These are phyloP conservation scores for Tenthredo mesomela DNA, from an alignment of 2,888 invertebrate species.

Conservation along the genomic window DNA sequence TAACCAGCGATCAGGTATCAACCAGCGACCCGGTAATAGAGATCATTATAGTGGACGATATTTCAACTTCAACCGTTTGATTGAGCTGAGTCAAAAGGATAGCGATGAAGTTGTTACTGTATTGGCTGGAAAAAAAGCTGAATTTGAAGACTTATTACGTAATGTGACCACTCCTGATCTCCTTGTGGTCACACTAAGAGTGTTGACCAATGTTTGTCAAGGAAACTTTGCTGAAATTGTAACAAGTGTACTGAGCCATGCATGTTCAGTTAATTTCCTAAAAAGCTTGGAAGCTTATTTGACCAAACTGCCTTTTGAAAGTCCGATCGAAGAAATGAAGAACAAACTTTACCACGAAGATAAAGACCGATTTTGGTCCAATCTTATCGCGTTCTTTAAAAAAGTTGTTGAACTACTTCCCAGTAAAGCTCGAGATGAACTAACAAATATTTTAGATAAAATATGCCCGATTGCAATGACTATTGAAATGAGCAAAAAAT, in stretches of 20 bases:
- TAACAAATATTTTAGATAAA: conserved; percentile 66
- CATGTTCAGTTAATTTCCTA: conserved; percentile 58
- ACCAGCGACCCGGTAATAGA: neutral
- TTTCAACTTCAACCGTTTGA: conserved; percentile 27
- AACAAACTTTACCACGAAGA: conserved; percentile 63
- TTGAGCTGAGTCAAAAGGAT: conserved; percentile 16
- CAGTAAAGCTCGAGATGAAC: conserved; percentile 68
- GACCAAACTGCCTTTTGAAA: conserved; percentile 58
- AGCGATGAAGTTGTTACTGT: conserved; percentile 9
- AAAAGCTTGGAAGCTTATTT: conserved; percentile 62
- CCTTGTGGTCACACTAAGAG: conserved; percentile 31
- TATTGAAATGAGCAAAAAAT: conserved; percentile 58
- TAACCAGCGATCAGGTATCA: neutral
- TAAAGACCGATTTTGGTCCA: conserved; percentile 63
- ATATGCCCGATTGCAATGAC: conserved; percentile 61
- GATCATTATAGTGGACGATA: conserved; percentile 4
- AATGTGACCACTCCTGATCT: conserved; percentile 15
- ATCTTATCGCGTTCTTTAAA: conserved; percentile 67
- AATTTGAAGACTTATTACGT: conserved; percentile 32
- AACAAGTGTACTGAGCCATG: conserved; percentile 42
- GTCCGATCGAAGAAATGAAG: conserved; percentile 54
- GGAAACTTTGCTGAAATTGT: conserved; percentile 41
- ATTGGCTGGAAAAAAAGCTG: conserved; percentile 28
- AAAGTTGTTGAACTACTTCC: conserved; percentile 73
- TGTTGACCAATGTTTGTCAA: conserved; percentile 31